Conservation (phyloP, 2,113 vertebrate species). For the Takifugu flavidus region DNA sequence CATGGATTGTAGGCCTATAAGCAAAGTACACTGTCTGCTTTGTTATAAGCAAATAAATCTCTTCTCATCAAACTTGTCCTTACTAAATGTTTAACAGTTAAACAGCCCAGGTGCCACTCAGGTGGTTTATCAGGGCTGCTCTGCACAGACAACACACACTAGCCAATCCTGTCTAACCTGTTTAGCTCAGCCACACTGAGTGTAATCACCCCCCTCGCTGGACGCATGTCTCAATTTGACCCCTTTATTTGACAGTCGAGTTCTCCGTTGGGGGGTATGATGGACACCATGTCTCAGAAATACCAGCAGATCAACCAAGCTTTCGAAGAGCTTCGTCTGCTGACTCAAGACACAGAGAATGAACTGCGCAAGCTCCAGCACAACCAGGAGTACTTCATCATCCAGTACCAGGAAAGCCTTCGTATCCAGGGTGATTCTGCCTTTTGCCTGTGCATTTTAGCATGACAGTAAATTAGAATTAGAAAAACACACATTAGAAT, state of each 20-base stretch:
- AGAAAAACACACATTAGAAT: not conserved
- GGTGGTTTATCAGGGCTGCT: not conserved
- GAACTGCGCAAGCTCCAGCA: constrained; percentile 95
- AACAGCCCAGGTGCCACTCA: not conserved
- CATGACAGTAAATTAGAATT: too few relatives aligned
- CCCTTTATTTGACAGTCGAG: constrained; percentile 75
- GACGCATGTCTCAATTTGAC: constrained; percentile 1
- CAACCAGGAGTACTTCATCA: constrained; percentile 98
- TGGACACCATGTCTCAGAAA: constrained; percentile 95
- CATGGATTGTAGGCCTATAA: constrained; percentile 28
- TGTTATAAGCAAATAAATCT: constrained; percentile 28
- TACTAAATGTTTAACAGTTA: not conserved
- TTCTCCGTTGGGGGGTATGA: constrained; percentile 82
- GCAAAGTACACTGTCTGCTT: constrained; percentile 5
- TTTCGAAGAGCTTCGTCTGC: constrained; percentile 90
- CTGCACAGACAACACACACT: not conserved
- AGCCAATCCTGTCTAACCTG: not conserved
- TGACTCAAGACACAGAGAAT: constrained; percentile 91
- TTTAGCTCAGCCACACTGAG: constrained; percentile 6
- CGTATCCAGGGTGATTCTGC: constrained; percentile 77
- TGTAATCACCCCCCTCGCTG: constrained; percentile 18
- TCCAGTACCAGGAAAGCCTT: constrained; percentile 97
- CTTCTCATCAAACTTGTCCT: not conserved
- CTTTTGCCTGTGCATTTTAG: too few relatives aligned
- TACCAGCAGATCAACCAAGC: constrained; percentile 97